Percentiles rank a stretch among this genome's conserved stretches.
phyloP scores from a whole-genome alignment of 2,113 vertebrate species.

The Struthidea cinerea region DNA sequence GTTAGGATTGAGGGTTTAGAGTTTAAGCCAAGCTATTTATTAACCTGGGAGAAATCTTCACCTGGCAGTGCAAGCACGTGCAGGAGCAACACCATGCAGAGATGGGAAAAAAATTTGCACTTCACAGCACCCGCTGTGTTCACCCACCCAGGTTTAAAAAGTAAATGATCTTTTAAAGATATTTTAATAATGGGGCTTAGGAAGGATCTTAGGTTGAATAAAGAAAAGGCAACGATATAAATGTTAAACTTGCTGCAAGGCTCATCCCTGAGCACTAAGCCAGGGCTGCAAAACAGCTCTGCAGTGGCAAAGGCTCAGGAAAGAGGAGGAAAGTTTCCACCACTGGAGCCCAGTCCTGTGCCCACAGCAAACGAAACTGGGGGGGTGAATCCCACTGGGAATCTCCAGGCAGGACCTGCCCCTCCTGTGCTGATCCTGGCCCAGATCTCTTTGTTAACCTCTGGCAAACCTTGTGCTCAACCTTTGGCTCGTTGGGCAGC shows the following conservation, averaged over 20 bases:
- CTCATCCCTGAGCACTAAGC: not conserved
- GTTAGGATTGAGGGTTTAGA: not conserved
- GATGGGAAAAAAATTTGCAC: not conserved
- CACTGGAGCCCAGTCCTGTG: not conserved
- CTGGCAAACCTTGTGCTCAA: not conserved
- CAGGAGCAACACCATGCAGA: not conserved
- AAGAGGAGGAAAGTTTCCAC: not conserved
- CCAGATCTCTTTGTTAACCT: rapidly evolving
- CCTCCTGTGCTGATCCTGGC: not conserved
- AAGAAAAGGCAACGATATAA: not conserved
- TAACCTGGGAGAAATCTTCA: not conserved
- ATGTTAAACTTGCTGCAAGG: not conserved
- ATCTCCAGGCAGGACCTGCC: rapidly evolving
- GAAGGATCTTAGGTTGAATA: not conserved
- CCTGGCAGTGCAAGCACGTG: not conserved
- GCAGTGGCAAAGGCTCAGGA: not conserved
- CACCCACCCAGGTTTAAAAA: not conserved
- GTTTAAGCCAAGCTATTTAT: not conserved
- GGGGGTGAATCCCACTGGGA: not conserved
- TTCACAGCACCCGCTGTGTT: not conserved
- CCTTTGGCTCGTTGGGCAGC: not conserved
- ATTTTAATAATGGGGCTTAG: not conserved
- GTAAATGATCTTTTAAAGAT: not conserved
- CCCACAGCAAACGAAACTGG: rapidly evolving
- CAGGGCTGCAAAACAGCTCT: not conserved